These are phyloP conservation scores for Papilio xuthus DNA, from an alignment of 1,140 invertebrate genomes.

Conservation along the genomic window DNA sequence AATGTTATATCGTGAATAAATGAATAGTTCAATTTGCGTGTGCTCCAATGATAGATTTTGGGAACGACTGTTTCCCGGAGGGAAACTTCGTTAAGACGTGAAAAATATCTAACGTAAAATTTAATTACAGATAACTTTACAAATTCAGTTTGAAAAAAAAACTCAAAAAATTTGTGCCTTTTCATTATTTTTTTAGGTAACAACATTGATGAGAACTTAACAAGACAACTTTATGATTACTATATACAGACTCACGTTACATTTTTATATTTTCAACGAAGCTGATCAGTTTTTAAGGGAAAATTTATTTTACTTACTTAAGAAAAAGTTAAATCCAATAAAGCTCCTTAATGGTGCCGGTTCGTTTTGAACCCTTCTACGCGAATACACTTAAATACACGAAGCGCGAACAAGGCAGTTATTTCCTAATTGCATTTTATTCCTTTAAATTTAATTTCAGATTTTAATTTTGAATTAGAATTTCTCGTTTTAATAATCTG, in stretches of 20 bases:
- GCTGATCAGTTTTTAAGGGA: not conserved
- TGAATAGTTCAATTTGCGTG: conserved; percentile 8
- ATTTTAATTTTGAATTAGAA: not conserved
- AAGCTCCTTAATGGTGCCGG: conserved; percentile 8
- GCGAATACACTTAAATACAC: not conserved
- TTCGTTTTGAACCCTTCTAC: conserved; percentile 16
- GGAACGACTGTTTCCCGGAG: not conserved
- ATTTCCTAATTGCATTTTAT: not conserved
- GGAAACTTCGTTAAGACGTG: not conserved
- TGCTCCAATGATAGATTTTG: not conserved
- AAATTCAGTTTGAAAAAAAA: not conserved
- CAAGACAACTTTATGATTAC: no score
- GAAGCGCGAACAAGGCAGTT: not conserved
- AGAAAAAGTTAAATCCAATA: conserved; percentile 19
- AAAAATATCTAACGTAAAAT: not conserved
- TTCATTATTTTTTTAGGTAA: not conserved
- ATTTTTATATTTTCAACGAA: not conserved
- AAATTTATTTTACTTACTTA: not conserved
- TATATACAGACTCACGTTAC: not conserved
- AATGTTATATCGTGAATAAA: conserved; percentile 9
- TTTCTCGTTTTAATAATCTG: not conserved
- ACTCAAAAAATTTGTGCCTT: no score
- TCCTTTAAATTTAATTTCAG: not conserved
- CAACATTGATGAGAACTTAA: not conserved
- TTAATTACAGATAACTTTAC: not conserved